Base-by-base conservation (phyloP, 1,140 invertebrate genomes). In the Lepidotrigona ventralis region DNA sequence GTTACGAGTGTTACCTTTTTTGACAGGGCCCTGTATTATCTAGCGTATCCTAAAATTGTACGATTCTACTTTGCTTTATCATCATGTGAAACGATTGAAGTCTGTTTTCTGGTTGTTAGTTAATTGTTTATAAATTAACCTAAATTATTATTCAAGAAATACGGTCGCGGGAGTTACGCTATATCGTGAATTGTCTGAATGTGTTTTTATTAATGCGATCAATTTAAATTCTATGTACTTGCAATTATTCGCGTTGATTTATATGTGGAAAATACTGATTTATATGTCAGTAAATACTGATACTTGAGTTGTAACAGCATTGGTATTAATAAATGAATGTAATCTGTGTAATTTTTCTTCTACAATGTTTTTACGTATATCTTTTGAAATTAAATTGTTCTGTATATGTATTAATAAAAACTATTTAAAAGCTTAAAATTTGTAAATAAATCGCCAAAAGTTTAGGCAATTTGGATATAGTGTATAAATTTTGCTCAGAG, bases 401-500 rank as follows among this genome's bases (percentile, higher is more conserved):
- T 29, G 6, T 73, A 19, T 19, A 8, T 4, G 3, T 17, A 11
- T 51, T 26, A 26, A 51, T 51, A 14, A 39, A 69, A 69, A 2
- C n/a, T 29, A 64, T 29, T 64, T 8, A 5, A 29, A 64, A 29
- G 8, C 17, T 64, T 1, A 1, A 64, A 29, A 64, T 64, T 56
- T 64, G n/a, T 29, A 17, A 26, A 15, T 29, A 17, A 26, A 15
- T 29, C 17, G 63, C 17, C n/a, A 11, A 12, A 60, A 14, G 3
- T 60, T 60, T 29, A 33, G 68, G 29, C 39, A 78, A 77, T 83
- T 69, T 83, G 56, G 33, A 70, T 78, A 60, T 66, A 66, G 29
- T 71, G 54, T 70, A 85, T 81, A 68, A 81, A 82, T 89, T 86
- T 85, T 85, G 85, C 75, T 85, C 85, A 74, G 83, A 86, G 78